A percentile compares a stretch with the other conserved stretches of the same genome.
phyloP scores from a whole-genome alignment of 2,888 invertebrate genomes.

The Lucinisca nassula region DNA sequence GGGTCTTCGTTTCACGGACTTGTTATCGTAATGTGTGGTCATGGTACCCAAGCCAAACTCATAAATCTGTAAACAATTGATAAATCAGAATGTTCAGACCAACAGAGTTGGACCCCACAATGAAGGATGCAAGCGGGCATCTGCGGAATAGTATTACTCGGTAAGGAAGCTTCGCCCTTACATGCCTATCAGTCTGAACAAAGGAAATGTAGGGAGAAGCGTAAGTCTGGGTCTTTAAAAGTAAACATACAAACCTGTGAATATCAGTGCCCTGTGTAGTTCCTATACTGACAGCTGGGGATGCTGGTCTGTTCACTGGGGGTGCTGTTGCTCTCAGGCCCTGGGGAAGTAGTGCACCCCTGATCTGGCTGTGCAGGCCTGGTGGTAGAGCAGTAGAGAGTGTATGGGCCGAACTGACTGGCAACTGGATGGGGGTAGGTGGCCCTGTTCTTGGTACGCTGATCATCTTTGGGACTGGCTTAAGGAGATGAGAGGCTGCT shows the following conservation, averaged over 20 bases:
- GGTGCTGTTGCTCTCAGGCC: conserved; percentile 72
- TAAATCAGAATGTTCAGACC: too few relatives aligned
- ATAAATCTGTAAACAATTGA: too few relatives aligned
- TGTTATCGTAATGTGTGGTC: too few relatives aligned
- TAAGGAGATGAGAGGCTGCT: conserved; percentile 43
- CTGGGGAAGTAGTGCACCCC: conserved; percentile 70
- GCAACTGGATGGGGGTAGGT: conserved; percentile 51
- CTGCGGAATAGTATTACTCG: too few relatives aligned
- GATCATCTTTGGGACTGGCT: conserved; percentile 45
- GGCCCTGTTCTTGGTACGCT: conserved; percentile 47
- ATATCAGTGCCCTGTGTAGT: conserved; percentile 46
- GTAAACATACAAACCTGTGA: conserved; percentile 54
- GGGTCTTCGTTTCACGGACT: too few relatives aligned
- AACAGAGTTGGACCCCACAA: too few relatives aligned
- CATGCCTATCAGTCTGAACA: too few relatives aligned
- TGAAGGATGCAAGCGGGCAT: too few relatives aligned
- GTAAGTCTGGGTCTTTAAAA: too few relatives aligned
- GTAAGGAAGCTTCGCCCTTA: background rate
- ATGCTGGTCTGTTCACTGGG: conserved; percentile 69
- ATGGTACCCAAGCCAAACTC: too few relatives aligned
- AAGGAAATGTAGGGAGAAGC: too few relatives aligned
- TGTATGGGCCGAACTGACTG: conserved; percentile 24
- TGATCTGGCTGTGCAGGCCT: conserved; percentile 92
- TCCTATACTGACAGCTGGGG: conserved; percentile 72
- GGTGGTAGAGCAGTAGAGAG: conserved; percentile 36